phyloP scores from a whole-genome alignment of 2,113 vertebrate species.

The Pseudorasbora parva region DNA sequence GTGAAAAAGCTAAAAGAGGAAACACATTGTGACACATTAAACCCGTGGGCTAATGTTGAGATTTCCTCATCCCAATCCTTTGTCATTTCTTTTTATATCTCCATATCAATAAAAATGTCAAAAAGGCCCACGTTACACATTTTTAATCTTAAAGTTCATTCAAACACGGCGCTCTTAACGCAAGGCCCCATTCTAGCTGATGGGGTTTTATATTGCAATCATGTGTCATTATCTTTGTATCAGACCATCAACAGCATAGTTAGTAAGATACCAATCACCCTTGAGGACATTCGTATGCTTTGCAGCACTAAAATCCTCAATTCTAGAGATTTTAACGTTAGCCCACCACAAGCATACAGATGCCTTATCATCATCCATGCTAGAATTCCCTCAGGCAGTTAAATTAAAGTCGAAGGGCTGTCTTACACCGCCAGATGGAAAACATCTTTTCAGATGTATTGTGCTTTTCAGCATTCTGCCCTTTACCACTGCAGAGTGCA shows the following conservation, averaged over 20 bases:
- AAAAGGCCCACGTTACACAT: neutral
- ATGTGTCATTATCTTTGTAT: constrained; percentile 35
- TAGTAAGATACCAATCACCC: constrained; percentile 46
- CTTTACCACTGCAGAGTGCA: constrained; percentile 31
- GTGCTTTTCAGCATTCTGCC: constrained; percentile 41
- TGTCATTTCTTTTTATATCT: neutral
- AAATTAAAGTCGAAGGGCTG: constrained; percentile 39
- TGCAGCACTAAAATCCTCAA: constrained; percentile 22
- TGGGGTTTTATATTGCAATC: constrained; percentile 34
- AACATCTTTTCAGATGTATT: constrained; percentile 44
- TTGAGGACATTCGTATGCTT: constrained; percentile 14
- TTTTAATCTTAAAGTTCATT: constrained; percentile 24
- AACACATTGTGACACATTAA: neutral
- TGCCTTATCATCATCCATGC: constrained; percentile 41
- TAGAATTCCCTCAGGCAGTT: constrained; percentile 41
- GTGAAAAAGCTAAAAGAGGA: neutral
- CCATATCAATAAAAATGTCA: constrained; percentile 4
- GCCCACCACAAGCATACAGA: constrained; percentile 31
- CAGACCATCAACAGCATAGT: constrained; percentile 15
- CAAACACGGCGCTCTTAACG: neutral
- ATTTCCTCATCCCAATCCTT: neutral
- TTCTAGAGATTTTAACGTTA: constrained; percentile 21
- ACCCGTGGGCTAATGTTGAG: neutral
- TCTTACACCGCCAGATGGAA: constrained; percentile 36
- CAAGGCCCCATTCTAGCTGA: neutral